phyloP scores from a whole-genome alignment of 2,113 vertebrate genomes.

The Jaculus jaculus region DNA sequence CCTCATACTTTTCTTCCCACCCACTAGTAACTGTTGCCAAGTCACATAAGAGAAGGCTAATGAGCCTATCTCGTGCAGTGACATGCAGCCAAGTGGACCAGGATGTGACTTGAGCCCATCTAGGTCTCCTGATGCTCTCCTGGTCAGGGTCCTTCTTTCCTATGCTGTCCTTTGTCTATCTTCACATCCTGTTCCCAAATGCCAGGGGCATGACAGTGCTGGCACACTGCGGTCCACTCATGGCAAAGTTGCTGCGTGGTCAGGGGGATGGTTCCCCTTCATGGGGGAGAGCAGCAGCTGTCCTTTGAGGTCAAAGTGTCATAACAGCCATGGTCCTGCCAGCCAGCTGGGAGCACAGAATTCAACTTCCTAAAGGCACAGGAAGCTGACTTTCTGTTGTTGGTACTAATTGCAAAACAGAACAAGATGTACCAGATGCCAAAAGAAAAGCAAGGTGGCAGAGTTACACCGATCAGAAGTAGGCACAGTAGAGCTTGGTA shows the following conservation, averaged over 20 bases:
- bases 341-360: not conserved
- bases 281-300: not conserved
- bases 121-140: not conserved
- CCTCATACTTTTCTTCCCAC: not conserved
- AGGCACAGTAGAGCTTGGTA: not conserved
- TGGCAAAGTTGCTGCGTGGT: not conserved
- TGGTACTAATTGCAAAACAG: not conserved
- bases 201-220: not conserved
- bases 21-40: not conserved
- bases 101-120: not conserved
- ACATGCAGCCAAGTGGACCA: accelerated
- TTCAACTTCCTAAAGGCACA: not conserved
- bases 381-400: not conserved
- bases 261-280: not conserved
- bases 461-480: not conserved
- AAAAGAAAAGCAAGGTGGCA: not conserved
- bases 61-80: not conserved
- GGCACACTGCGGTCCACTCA: not conserved
- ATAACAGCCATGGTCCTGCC: not conserved
- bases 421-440: not conserved
- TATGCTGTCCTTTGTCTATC: not conserved
- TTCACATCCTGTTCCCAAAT: not conserved
- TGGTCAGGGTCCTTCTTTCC: not conserved
- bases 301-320: not conserved
- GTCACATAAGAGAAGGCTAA: not conserved